Base-by-base conservation (phyloP, 92 coral and sea anemone genomes). In the Phenganax marumi region DNA sequence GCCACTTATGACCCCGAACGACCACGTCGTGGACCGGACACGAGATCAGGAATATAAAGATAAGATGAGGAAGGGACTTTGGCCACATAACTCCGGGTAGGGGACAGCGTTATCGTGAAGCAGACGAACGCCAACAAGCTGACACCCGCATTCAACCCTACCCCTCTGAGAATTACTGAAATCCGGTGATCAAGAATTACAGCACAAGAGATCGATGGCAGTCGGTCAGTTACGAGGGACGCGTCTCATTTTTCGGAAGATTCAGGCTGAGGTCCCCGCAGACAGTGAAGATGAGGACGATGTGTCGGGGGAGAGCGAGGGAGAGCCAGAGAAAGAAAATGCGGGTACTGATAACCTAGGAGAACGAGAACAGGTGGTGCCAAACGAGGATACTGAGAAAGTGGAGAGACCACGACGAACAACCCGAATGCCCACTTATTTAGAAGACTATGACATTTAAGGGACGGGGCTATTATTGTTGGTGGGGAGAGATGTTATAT, bases 11-110 rank as follows among this genome's bases (percentile, higher is more conserved):
- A 21, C 77, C 14, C 57, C 77, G 8, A 50, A 7, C 21, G 77
- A 72, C 57, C 77, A 46, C 17, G 54, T 72, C 18, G 11, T 72
- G 11, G 77, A 72, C 51, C 53, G 57, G 16, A 18, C 54, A 72
- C 57, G 53, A 72, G 57, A 72, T 25, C 77, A 50, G 10, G 55
- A 17, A 39, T 72, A 72, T 55, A 72, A 72, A 72, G 77, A 14
- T 11, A 72, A 72, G 77, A 72, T 68, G 73, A 68, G 48, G 14
- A 68, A 26, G 10, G 51, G 51, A 46, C 48, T 9, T 7, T 48
- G 48, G 47, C 51, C 73, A 22, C 73, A 68, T 68, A 10, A 25
- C 19, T 68, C 12, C 48, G 19, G 51, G 49, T 68, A 6, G 73
- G 73, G 0, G 49, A 68, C 48, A 68, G 49, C 4, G 73, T 68